Conservation (phyloP, 2,113 vertebrate species). For the Apodemus speciosus region DNA sequence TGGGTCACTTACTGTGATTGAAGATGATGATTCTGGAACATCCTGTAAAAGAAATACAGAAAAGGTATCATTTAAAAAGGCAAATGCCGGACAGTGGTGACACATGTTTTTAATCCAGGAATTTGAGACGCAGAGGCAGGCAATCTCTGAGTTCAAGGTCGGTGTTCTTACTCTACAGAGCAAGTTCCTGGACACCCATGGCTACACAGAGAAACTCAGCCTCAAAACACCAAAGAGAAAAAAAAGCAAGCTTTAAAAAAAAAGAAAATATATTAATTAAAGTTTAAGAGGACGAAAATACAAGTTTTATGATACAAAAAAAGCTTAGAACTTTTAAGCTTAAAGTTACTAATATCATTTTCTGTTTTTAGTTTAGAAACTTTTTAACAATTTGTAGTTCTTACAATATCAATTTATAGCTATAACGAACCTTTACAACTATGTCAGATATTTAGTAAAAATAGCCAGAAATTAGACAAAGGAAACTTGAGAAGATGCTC, state of each 20-base stretch:
- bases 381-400: background rate
- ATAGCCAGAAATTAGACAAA: constrained; percentile 48
- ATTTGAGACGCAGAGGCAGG: background rate
- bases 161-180: no score
- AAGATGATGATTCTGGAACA: constrained; percentile 71
- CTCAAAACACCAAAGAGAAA: background rate
- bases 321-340: background rate
- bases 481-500: background rate
- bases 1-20: constrained; percentile 32
- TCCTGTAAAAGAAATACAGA: constrained; percentile 74
- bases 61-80: constrained; percentile 37
- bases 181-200: no score
- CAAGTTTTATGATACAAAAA: background rate
- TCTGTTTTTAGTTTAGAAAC: background rate
- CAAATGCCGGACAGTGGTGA: background rate
- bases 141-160: no score
- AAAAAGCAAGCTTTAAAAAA: background rate
- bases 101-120: background rate
- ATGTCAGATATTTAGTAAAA: constrained; percentile 56
- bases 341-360: constrained; percentile 45
- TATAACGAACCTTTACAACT: constrained; percentile 12
- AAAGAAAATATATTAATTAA: constrained; percentile 32
- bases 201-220: background rate
- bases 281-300: constrained; percentile 23
- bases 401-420: constrained; percentile 29